Evolutionary conservation across 1,140 invertebrate genomes (phyloP), one percentile per base, ranked within the genome.

Genomic region (Lordiphosa clarofinis): DNA sequence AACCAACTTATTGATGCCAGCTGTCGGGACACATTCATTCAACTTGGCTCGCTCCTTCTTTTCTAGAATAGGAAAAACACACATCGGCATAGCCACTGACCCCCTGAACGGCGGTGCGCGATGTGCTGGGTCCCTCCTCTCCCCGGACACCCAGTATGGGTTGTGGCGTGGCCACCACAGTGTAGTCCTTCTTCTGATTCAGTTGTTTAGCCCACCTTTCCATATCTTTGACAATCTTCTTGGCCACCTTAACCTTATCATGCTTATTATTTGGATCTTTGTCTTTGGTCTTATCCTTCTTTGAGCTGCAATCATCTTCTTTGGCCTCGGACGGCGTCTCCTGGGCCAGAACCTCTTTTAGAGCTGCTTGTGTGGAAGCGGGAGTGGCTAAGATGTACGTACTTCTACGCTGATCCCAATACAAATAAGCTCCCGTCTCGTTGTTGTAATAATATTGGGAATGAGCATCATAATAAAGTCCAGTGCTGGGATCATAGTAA

Each of bases 141-240:
- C 39, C 50, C 2, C 59, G 38, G 24, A 13, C 31, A 13, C 24
- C 24, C 24, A 46, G 9, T 21, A 82, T 84, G 15, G 73, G 73
- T 33, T 87, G 81, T 21, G 68, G 79, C 12, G 71, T 87, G 6
- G 87, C 82, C 11, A 88, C 79, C 0, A 59, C 59, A 1, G 73
- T 84, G 36, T 87, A 94, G 75, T 99, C 97, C 90, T 99, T 99
- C 90, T 98, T 97, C 82, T 99, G 97, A 90, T 99, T 99, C 49
- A 99, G 90, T 4, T 96, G 97, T 87, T 99, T 97, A 0, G 98
- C 98, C 98, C 98, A 99, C 76, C 88, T 94, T 76, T 96, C 95
- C 96, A 97, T 97, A 81, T 97, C 95, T 90, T 99, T 99, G 0
- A 97, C 97, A 74, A 99, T 99, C 90, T 99, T 98, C 87, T 99